These are phyloP conservation scores for Listronotus oregonensis DNA, from an alignment of 1,140 invertebrate species.

Conservation along the genomic window DNA sequence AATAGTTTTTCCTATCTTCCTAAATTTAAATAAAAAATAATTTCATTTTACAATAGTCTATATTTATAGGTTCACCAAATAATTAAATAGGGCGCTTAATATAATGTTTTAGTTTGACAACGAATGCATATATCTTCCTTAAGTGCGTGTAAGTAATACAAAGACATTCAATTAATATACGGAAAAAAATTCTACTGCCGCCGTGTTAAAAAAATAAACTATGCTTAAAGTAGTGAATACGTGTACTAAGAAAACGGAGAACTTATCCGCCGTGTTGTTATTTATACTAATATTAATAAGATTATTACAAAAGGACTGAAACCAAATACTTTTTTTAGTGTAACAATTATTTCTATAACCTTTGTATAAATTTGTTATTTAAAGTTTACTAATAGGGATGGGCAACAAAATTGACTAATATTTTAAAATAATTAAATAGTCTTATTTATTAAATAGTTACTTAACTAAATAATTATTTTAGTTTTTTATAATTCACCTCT, in stretches of 20 bases:
- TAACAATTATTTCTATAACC: slow-evolving; percentile 5
- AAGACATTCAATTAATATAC: slow-evolving; percentile 23
- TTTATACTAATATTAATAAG: slow-evolving; percentile 28
- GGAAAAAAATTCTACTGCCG: slow-evolving; percentile 48
- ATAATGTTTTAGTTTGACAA: slow-evolving; percentile 56
- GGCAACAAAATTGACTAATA: too few species aligned
- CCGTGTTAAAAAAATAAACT: slow-evolving; percentile 42
- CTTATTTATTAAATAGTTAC: too few species aligned
- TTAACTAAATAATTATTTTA: too few species aligned
- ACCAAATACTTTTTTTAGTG: slow-evolving; percentile 24
- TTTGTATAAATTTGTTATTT: too few species aligned
- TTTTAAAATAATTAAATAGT: too few species aligned
- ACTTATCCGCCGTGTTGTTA: slow-evolving; percentile 30
- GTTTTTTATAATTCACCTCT: too few species aligned
- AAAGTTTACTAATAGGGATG: too few species aligned
- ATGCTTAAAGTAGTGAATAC: slow-evolving; percentile 30
- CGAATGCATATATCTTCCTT: slow-evolving; percentile 52
- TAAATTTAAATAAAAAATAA: too few species aligned
- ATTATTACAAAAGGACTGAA: slow-evolving; percentile 26
- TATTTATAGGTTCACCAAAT: slow-evolving; percentile 14
- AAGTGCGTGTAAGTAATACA: slow-evolving; percentile 34
- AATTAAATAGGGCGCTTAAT: slow-evolving; percentile 43
- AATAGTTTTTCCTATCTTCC: too few species aligned
- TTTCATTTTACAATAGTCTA: not conserved
- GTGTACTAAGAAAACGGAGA: slow-evolving; percentile 28